Conservation (phyloP, 2,888 invertebrate genomes). For the Stomorhina lunata region DNA sequence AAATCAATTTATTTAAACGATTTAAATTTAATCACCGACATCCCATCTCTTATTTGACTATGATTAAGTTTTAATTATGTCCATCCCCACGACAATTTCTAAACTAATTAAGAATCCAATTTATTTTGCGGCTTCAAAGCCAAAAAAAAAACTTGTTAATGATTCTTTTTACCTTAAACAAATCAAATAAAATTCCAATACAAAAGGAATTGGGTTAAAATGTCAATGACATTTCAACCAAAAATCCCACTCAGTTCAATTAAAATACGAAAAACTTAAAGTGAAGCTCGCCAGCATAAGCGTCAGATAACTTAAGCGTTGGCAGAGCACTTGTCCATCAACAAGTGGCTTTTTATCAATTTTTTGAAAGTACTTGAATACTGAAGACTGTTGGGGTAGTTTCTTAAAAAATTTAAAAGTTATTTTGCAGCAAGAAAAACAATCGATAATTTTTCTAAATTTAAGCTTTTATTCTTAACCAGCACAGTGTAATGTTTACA, state of each 20-base stretch:
- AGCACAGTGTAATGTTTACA: background rate
- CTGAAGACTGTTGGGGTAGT: background rate
- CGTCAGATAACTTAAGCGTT: constrained; percentile 2
- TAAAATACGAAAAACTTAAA: background rate
- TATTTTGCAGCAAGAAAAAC: too few relatives aligned
- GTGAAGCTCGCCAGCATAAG: background rate
- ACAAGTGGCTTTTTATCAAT: constrained; percentile 20
- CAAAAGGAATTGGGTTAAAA: constrained; percentile 5
- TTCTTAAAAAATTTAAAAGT: too few relatives aligned
- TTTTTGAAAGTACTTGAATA: background rate
- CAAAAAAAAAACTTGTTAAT: too few relatives aligned
- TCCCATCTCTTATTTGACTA: background rate
- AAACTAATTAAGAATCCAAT: background rate
- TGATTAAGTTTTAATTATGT: background rate
- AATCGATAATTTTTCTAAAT: background rate
- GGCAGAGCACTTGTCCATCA: background rate
- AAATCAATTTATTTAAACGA: background rate
- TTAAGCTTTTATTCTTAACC: background rate
- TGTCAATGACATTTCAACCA: constrained; percentile 20
- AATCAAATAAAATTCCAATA: background rate
- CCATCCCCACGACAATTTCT: background rate
- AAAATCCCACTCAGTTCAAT: background rate
- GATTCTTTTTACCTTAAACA: background rate
- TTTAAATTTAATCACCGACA: background rate
- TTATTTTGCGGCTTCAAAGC: background rate